Conservation (phyloP, 2,888 invertebrate species). For the Pterostichus niger region DNA sequence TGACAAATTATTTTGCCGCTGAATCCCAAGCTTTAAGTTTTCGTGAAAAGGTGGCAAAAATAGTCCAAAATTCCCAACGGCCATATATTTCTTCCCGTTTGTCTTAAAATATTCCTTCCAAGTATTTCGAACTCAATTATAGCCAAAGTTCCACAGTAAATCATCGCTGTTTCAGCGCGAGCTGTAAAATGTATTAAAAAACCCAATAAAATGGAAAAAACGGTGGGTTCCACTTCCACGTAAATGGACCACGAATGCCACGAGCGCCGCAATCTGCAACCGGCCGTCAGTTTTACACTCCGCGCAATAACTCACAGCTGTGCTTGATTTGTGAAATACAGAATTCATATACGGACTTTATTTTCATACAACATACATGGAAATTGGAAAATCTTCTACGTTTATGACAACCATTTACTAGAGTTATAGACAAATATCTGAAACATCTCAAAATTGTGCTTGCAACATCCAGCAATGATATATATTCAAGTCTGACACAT, state of each 20-base stretch:
- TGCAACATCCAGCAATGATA: too few species aligned
- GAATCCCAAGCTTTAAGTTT: not conserved
- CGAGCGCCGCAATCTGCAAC: conserved; percentile 7
- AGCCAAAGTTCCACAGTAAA: conserved; percentile 39
- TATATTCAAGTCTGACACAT: too few species aligned
- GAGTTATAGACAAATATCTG: too few species aligned
- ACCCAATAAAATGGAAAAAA: conserved; percentile 46
- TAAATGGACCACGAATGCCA: not conserved
- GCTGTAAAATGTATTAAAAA: conserved; percentile 51
- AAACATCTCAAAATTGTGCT: too few species aligned
- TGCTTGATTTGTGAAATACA: not conserved
- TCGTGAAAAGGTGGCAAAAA: conserved; percentile 13
- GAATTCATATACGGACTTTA: not conserved
- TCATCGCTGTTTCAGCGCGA: conserved; percentile 41
- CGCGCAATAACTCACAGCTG: conserved; percentile 1
- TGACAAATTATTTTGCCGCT: conserved; percentile 11
- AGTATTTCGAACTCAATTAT: conserved; percentile 50
- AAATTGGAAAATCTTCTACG: too few species aligned
- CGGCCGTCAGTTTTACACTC: conserved; percentile 3
- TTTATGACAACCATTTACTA: too few species aligned
- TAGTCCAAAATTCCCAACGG: not conserved
- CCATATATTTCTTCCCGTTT: conserved; percentile 27
- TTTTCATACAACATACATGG: not conserved
- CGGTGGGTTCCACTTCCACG: not conserved
- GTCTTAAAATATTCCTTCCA: conserved; percentile 37